Evolutionary conservation across 2,797 vertebrate species (phyloP).

Genomic region (Enteromius mattozi): DNA sequence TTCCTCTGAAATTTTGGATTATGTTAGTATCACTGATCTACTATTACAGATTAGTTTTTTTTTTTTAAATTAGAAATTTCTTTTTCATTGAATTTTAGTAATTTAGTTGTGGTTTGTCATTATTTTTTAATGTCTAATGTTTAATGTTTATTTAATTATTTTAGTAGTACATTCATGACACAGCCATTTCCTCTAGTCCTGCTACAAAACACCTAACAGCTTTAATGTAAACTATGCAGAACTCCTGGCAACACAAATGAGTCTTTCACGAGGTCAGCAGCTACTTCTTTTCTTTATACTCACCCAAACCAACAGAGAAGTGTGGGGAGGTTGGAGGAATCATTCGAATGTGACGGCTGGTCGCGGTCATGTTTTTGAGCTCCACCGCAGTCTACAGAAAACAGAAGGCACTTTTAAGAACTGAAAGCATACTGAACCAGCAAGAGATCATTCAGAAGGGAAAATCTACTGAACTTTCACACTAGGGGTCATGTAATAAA

Average conservation of each 20-base stretch:
- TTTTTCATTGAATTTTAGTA: neutral
- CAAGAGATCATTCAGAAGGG: constrained; percentile 7
- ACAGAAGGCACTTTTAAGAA: constrained; percentile 37
- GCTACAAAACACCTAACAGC: neutral
- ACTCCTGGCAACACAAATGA: neutral
- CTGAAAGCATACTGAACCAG: neutral
- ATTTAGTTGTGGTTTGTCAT: no score
- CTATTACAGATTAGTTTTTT: neutral
- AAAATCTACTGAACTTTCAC: neutral
- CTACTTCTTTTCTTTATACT: constrained; percentile 64
- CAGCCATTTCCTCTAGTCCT: neutral
- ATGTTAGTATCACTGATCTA: neutral
- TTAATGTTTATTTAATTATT: neutral
- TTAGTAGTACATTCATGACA: neutral
- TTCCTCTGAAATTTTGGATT: neutral
- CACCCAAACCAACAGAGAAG: constrained; percentile 89
- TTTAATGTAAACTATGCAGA: neutral
- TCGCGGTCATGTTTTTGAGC: constrained; percentile 86
- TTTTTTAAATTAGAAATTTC: neutral
- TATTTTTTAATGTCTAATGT: no score
- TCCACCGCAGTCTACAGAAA: constrained; percentile 82
- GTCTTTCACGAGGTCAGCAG: constrained; percentile 15
- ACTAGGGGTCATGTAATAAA: neutral
- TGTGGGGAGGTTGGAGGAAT: constrained; percentile 86
- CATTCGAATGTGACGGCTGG: constrained; percentile 84